phyloP scores from a whole-genome alignment of 1,140 invertebrate genomes.

The Atopsyche davidsoni region DNA sequence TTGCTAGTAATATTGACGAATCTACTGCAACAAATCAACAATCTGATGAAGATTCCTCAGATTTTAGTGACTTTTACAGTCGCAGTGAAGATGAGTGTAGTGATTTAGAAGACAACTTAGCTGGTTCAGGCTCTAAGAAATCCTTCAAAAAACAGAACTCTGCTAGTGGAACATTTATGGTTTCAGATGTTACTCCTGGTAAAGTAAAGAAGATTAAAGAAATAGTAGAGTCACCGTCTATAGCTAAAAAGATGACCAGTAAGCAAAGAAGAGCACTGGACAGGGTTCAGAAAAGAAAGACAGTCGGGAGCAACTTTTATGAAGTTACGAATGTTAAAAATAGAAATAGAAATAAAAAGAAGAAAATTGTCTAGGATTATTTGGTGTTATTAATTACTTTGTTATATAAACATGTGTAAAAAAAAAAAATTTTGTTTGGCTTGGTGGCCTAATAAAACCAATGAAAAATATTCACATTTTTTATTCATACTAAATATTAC shows the following conservation, averaged over 20 bases:
- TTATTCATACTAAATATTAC: too few species aligned
- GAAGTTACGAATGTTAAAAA: conserved; percentile 91
- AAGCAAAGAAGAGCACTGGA: conserved; percentile 72
- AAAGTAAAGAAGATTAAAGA: conserved; percentile 34
- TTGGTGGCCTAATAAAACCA: not conserved
- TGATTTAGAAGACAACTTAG: conserved; percentile 45
- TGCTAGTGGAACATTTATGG: conserved; percentile 57
- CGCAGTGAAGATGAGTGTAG: conserved; percentile 50
- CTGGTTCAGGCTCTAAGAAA: conserved; percentile 35
- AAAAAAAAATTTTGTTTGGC: conserved; percentile 2
- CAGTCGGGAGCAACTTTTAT: conserved; percentile 91
- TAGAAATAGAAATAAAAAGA: conserved; percentile 62
- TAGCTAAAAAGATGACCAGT: conserved; percentile 58
- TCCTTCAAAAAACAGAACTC: conserved; percentile 45
- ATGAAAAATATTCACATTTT: too few species aligned
- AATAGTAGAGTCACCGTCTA: conserved; percentile 29
- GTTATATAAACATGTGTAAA: not conserved
- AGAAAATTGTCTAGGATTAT: conserved; percentile 21
- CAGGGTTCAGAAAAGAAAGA: conserved; percentile 70
- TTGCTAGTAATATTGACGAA: conserved; percentile 30
- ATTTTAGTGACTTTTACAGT: conserved; percentile 58
- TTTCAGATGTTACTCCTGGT: conserved; percentile 40
- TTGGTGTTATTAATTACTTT: not conserved
- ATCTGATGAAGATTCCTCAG: conserved; percentile 44
- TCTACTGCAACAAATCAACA: conserved; percentile 28